phyloP scores from a whole-genome alignment of 2,113 vertebrate species.

The Xenus cinereus region DNA sequence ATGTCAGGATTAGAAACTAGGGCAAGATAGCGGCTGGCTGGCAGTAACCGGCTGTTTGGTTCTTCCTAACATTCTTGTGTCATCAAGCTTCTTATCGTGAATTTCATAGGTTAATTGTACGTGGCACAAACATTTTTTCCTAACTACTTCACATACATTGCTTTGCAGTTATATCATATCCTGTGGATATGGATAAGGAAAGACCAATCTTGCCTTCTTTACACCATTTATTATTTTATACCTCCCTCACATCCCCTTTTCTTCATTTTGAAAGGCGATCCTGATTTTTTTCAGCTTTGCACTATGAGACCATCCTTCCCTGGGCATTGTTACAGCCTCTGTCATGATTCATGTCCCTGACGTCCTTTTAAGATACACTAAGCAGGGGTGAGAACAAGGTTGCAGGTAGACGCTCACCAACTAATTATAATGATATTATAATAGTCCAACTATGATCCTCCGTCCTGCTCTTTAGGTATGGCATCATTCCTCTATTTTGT shows the following conservation, averaged over 20 bases:
- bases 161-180: not conserved
- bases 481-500: not conserved
- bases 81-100: not conserved
- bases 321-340: not conserved
- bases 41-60: not conserved
- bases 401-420: not conserved
- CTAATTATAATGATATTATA: not conserved
- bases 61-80: not conserved
- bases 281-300: not conserved
- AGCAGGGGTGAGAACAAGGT: not conserved
- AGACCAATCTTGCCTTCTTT: not conserved
- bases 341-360: not conserved
- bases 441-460: not conserved
- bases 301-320: not conserved
- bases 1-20: not conserved
- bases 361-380: not conserved
- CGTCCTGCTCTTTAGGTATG: not conserved
- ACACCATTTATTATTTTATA: not conserved
- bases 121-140: conserved; percentile 17
- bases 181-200: not conserved
- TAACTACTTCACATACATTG: conserved; percentile 30
- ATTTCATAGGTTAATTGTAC: not conserved
- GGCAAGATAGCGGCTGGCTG: not conserved
- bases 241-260: not conserved
- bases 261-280: not conserved